A percentile compares a stretch with the other conserved stretches of the same genome.
These are phyloP conservation scores for Corythucha ciliata DNA, from an alignment of 2,888 invertebrate genomes.

Conservation along the genomic window DNA sequence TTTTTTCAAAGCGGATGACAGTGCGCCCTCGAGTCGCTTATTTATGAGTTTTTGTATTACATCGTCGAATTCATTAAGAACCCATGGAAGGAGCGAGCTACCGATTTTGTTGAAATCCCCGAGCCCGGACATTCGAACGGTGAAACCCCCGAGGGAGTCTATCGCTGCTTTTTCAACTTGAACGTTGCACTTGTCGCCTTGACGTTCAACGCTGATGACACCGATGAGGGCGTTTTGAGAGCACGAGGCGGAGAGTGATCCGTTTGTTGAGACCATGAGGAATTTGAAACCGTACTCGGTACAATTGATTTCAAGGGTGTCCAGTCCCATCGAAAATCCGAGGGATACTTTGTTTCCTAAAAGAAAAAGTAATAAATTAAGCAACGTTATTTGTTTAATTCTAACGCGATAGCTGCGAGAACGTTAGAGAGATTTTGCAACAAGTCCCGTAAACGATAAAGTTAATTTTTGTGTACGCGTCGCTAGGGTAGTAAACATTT, in stretches of 20 bases:
- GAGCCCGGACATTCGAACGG: constrained; percentile 26
- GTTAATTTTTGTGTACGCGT: too few relatives aligned
- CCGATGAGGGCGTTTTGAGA: constrained; percentile 24
- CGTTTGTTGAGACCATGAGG: constrained; percentile 22
- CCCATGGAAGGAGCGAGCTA: constrained; percentile 23
- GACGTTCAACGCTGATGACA: constrained; percentile 15
- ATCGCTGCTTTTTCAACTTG: constrained; percentile 21
- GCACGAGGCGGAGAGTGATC: constrained; percentile 22
- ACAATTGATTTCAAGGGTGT: constrained; percentile 18
- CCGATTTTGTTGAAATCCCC: constrained; percentile 27
- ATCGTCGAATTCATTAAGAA: constrained; percentile 27
- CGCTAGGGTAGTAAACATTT: too few relatives aligned
- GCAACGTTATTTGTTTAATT: too few relatives aligned
- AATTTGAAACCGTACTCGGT: constrained; percentile 25
- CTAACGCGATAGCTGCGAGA: too few relatives aligned
- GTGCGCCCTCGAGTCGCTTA: constrained; percentile 12
- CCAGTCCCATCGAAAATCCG: constrained; percentile 23
- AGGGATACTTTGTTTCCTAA: constrained; percentile 22
- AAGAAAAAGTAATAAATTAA: too few relatives aligned
- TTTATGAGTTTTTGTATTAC: constrained; percentile 23
- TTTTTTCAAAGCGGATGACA: constrained; percentile 22
- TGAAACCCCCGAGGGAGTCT: constrained; percentile 21
- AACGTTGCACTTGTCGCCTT: constrained; percentile 21
- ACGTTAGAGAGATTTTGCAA: too few relatives aligned
- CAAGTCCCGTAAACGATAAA: too few relatives aligned